Conservation (phyloP, 2,113 vertebrate genomes). For the Anser brachyrhynchus region DNA sequence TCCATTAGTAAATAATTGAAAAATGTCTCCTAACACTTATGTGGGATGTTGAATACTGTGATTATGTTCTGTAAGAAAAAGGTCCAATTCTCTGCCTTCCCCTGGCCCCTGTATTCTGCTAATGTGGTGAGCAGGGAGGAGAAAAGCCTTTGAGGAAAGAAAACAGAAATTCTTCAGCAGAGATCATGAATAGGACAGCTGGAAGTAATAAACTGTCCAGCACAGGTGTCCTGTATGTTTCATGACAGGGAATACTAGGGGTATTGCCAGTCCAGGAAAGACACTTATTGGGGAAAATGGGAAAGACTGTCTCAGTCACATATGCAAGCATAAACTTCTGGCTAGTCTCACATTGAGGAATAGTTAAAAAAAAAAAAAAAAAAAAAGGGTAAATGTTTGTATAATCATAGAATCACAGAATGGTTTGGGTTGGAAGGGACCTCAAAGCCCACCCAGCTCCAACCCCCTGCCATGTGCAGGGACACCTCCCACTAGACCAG, state of each 20-base stretch:
- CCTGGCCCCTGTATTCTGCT: fast-evolving
- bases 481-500: not conserved
- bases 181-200: not conserved
- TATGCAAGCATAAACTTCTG: not conserved
- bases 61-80: not conserved
- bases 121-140: not conserved
- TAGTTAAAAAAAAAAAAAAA: not conserved
- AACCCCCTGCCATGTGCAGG: not conserved
- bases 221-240: not conserved
- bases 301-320: not conserved
- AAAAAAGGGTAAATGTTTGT: not conserved
- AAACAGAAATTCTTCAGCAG: not conserved
- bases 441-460: not conserved
- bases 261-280: not conserved
- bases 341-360: not conserved
- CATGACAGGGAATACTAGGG: not conserved
- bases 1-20: not conserved
- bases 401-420: not conserved
- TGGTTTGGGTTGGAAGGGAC: not conserved
- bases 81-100: not conserved
- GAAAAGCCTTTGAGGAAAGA: not conserved
- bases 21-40: not conserved
- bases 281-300: not conserved
- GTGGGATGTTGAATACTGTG: not conserved
- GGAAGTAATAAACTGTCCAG: not conserved